A percentile compares a stretch with the other conserved stretches of the same genome.
Conservation (phyloP, 2,888 invertebrate species). For the Villa cingulata region DNA sequence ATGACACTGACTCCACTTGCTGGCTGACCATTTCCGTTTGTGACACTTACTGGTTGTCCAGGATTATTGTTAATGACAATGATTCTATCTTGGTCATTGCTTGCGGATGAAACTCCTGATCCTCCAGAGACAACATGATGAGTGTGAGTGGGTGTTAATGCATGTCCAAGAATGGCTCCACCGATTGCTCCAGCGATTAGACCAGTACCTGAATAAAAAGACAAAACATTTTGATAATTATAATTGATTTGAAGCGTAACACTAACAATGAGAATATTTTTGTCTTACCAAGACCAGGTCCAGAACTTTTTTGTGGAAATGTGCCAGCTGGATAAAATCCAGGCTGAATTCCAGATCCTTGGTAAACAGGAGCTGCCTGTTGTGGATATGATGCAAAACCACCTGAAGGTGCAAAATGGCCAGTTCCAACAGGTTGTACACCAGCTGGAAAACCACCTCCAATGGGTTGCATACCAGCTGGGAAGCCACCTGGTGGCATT, state of each 20-base stretch:
- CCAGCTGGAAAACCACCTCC: slow-evolving; percentile 4
- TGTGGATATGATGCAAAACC: slow-evolving; percentile 3
- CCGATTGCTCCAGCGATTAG: slow-evolving; percentile 30
- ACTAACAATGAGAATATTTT: neutral
- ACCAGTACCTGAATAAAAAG: slow-evolving; percentile 25
- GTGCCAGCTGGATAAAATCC: slow-evolving; percentile 12
- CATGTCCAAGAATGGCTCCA: slow-evolving; percentile 30
- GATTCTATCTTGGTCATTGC: slow-evolving; percentile 21
- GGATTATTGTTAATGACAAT: slow-evolving; percentile 29
- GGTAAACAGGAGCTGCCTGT: slow-evolving; percentile 7
- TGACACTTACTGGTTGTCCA: slow-evolving; percentile 28
- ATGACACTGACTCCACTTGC: slow-evolving; percentile 15
- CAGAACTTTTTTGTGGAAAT: slow-evolving; percentile 18
- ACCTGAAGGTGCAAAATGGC: slow-evolving; percentile 17
- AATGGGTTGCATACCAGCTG: neutral
- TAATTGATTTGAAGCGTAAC: neutral
- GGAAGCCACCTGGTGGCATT: slow-evolving; percentile 6
- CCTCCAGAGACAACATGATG: neutral
- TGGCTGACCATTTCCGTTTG: slow-evolving; percentile 17
- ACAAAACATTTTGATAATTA: neutral
- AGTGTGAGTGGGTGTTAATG: slow-evolving; percentile 25
- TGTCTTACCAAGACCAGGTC: slow-evolving; percentile 30
- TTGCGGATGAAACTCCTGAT: slow-evolving; percentile 11
- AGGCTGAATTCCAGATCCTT: slow-evolving; percentile 7
- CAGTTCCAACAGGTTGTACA: slow-evolving; percentile 18